Conservation (phyloP, 2,797 vertebrate species). For the Enteromius trimaculatus region DNA sequence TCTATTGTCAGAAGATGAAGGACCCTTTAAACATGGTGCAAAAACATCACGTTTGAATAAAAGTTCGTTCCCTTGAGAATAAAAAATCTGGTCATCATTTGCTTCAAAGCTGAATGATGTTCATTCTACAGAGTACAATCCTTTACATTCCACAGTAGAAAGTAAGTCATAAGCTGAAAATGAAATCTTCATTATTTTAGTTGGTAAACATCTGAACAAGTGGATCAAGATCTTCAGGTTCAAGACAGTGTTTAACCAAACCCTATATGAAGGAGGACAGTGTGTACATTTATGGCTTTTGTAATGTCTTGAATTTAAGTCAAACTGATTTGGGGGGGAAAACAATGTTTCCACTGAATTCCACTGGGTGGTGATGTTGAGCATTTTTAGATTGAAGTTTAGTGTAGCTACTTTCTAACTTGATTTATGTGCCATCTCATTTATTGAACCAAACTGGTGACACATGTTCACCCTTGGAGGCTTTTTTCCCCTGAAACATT, state of each 20-base stretch:
- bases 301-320: neutral
- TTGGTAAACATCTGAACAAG: neutral
- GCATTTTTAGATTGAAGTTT: neutral
- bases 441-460: neutral
- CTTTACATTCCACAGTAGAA: neutral
- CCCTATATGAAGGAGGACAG: neutral
- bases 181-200: neutral
- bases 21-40: neutral
- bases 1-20: neutral
- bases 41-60: neutral
- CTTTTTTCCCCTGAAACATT: neutral
- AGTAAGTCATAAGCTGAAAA: neutral
- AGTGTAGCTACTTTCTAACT: neutral
- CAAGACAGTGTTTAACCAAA: neutral
- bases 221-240: slow-evolving; percentile 3
- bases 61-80: neutral
- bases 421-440: neutral
- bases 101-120: neutral
- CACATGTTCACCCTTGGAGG: neutral
- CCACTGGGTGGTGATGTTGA: slow-evolving; percentile 17
- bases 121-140: neutral
- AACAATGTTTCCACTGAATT: neutral
- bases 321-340: neutral
- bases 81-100: neutral
- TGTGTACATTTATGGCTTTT: neutral